These are phyloP conservation scores for Zygogramma bicolorata DNA, from an alignment of 2,888 invertebrate genomes.

Conservation along the genomic window DNA sequence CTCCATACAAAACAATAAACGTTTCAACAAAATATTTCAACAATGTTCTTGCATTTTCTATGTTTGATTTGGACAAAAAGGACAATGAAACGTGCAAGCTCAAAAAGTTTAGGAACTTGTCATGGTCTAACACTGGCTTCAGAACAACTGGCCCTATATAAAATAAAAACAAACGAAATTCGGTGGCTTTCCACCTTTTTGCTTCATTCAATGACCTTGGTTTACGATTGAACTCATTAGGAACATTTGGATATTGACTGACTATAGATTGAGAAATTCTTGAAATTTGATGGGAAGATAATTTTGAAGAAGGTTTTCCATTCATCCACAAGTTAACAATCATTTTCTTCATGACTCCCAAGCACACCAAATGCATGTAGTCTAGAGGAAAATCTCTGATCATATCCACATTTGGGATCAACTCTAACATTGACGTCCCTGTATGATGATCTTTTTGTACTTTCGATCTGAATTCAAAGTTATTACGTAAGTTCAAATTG, in stretches of 20 bases:
- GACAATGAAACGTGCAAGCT: neutral
- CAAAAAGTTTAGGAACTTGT: neutral
- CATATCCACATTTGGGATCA: neutral
- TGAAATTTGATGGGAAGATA: neutral
- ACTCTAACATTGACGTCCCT: neutral
- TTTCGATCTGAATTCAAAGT: neutral
- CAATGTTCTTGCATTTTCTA: neutral
- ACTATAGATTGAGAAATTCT: neutral
- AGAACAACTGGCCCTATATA: neutral
- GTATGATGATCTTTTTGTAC: neutral
- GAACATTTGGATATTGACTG: neutral
- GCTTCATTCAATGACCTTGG: neutral
- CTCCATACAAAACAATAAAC: no score
- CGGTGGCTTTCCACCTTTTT: neutral
- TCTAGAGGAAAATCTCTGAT: no score
- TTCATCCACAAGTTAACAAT: no score
- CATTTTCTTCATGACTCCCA: no score
- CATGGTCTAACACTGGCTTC: neutral
- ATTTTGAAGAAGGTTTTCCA: neutral
- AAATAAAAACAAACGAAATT: no score
- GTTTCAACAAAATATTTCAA: no score
- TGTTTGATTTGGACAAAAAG: neutral
- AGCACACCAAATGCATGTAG: no score
- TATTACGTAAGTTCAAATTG: neutral
- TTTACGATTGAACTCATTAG: no score